A percentile compares a stretch with the other conserved stretches of the same genome.
Conservation (phyloP, 2,888 invertebrate species). For the Chymomyza procnemis region DNA sequence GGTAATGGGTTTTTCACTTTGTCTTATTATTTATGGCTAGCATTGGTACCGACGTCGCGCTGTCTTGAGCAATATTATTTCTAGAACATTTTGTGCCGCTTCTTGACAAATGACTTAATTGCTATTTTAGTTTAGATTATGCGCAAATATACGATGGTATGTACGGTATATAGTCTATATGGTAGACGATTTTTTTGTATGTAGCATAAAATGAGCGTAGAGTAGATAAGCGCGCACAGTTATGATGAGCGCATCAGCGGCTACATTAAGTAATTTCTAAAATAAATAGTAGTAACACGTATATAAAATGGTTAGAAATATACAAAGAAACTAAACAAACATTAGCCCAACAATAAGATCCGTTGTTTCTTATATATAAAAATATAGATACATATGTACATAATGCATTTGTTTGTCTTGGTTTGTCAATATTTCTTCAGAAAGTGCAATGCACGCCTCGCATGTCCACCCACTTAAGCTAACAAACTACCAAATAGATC, state of each 20-base stretch:
- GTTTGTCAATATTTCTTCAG: too few species aligned
- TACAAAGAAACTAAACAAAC: conserved; percentile 12
- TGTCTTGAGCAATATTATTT: conserved; percentile 20
- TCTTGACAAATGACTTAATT: conserved; percentile 43
- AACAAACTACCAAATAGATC: too few species aligned
- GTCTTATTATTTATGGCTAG: not conserved
- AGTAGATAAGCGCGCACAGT: conserved; percentile 1
- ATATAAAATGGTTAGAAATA: conserved; percentile 17
- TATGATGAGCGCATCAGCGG: conserved; percentile 5
- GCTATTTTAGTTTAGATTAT: conserved; percentile 38
- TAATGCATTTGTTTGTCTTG: conserved; percentile 32
- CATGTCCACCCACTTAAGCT: too few species aligned
- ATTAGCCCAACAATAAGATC: conserved; percentile 3
- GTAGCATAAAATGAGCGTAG: not conserved
- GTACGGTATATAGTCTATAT: too few species aligned
- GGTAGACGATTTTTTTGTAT: not conserved
- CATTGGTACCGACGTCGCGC: not conserved
- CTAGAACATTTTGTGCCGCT: conserved; percentile 23
- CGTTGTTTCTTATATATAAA: not conserved
- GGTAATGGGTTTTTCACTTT: conserved; percentile 45
- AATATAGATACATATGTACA: not conserved
- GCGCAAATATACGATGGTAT: not conserved
- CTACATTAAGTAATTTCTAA: conserved; percentile 46
- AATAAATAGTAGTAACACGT: conserved; percentile 35
- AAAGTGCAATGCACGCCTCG: too few species aligned